phyloP scores from a whole-genome alignment of 1,140 invertebrate species.

The Belonocnema kinseyi region DNA sequence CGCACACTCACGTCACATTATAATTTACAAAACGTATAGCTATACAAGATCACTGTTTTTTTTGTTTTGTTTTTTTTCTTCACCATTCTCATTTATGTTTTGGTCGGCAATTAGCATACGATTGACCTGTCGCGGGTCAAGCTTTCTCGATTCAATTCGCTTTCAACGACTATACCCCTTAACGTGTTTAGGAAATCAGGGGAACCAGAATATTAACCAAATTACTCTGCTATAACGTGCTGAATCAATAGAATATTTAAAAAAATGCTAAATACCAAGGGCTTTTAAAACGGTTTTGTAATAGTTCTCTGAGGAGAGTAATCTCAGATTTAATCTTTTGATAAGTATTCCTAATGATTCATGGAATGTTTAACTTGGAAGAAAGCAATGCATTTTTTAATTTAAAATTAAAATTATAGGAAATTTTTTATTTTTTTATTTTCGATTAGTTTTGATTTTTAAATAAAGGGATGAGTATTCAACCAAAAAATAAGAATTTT shows the following conservation, averaged over 20 bases:
- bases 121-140: conserved; percentile 70
- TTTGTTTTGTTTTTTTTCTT: conserved; percentile 37
- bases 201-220: not conserved
- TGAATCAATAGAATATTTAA: not conserved
- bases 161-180: conserved; percentile 30
- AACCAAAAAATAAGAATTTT: too few relatives aligned
- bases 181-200: not conserved
- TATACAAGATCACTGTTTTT: conserved; percentile 52
- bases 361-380: too few relatives aligned
- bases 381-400: too few relatives aligned
- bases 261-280: too few relatives aligned
- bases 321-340: too few relatives aligned
- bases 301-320: too few relatives aligned
- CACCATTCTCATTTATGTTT: conserved; percentile 66
- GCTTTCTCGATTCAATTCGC: conserved; percentile 60
- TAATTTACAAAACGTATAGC: conserved; percentile 3
- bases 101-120: conserved; percentile 75
- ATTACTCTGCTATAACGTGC: not conserved
- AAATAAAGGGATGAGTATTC: too few relatives aligned
- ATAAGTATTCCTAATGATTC: too few relatives aligned
- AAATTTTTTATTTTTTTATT: too few relatives aligned
- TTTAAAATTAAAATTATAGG: too few relatives aligned
- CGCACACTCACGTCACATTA: conserved; percentile 50
- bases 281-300: too few relatives aligned
- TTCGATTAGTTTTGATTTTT: too few relatives aligned